Evolutionary conservation across 2,113 vertebrate genomes (phyloP).

Genomic region (Origma solitaria): DNA sequence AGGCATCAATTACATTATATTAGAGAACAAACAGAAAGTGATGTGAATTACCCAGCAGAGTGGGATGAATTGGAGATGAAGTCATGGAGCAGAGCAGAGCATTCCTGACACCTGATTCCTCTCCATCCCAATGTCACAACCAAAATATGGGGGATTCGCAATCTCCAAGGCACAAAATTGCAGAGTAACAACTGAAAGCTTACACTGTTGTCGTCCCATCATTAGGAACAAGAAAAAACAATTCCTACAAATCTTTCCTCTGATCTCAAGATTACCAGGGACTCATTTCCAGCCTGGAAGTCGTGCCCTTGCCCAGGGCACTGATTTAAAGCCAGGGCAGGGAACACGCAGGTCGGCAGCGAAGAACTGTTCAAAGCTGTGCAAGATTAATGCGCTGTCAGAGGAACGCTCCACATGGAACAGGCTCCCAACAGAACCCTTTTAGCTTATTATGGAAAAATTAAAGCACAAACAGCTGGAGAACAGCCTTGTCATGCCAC

Average conservation of each 20-base stretch:
- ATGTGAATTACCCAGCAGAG: background rate
- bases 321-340: background rate
- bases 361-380: background rate
- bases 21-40: background rate
- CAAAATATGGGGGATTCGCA: background rate
- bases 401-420: background rate
- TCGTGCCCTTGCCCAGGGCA: background rate
- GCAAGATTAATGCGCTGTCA: background rate
- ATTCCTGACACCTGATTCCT: background rate
- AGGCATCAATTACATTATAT: background rate
- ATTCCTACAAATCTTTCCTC: background rate
- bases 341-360: background rate
- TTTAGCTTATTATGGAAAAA: background rate
- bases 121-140: background rate
- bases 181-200: background rate
- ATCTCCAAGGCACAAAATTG: background rate
- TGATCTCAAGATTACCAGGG: background rate
- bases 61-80: background rate
- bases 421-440: background rate
- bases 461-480: background rate
- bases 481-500: background rate
- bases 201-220: fast-evolving
- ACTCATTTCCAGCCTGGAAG: background rate
- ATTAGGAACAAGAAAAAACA: background rate
- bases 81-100: background rate